These are phyloP conservation scores for Sphaeridia pumilis DNA, from an alignment of 2,888 invertebrate genomes.

Conservation along the genomic window DNA sequence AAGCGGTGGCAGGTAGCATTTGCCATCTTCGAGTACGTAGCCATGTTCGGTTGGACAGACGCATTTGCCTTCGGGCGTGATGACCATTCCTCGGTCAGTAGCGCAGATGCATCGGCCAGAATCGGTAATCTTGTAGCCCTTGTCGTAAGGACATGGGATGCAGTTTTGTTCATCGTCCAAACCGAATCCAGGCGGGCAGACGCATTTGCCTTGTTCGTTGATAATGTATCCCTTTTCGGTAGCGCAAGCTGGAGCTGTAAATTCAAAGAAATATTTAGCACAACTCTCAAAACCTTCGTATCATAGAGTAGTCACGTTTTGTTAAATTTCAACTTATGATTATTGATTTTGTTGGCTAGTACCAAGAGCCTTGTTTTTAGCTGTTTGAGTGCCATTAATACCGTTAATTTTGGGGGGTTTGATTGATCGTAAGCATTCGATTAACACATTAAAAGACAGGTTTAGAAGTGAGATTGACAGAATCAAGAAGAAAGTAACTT, in stretches of 20 bases:
- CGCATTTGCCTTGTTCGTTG: conserved; percentile 54
- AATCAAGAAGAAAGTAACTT: no score
- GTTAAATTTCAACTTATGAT: no score
- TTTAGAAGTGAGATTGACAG: not conserved
- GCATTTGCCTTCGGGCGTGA: conserved; percentile 65
- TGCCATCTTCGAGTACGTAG: conserved; percentile 44
- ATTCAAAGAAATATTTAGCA: no score
- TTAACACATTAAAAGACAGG: not conserved
- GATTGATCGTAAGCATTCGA: no score
- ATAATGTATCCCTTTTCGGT: conserved; percentile 56
- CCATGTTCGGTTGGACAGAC: conserved; percentile 59
- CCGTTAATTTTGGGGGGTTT: not conserved
- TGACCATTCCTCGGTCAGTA: conserved; percentile 60
- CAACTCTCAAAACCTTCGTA: no score
- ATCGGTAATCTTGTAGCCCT: conserved; percentile 52
- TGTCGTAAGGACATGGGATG: conserved; percentile 55
- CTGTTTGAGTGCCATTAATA: not conserved
- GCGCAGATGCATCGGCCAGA: conserved; percentile 73
- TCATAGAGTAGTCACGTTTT: no score
- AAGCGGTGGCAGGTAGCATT: conserved; percentile 17
- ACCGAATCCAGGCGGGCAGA: conserved; percentile 65
- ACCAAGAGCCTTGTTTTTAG: not conserved
- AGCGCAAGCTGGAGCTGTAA: conserved; percentile 49
- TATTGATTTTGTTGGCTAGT: not conserved
- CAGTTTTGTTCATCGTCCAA: conserved; percentile 66